phyloP scores from a whole-genome alignment of 2,888 invertebrate species.

The Sipha maydis region DNA sequence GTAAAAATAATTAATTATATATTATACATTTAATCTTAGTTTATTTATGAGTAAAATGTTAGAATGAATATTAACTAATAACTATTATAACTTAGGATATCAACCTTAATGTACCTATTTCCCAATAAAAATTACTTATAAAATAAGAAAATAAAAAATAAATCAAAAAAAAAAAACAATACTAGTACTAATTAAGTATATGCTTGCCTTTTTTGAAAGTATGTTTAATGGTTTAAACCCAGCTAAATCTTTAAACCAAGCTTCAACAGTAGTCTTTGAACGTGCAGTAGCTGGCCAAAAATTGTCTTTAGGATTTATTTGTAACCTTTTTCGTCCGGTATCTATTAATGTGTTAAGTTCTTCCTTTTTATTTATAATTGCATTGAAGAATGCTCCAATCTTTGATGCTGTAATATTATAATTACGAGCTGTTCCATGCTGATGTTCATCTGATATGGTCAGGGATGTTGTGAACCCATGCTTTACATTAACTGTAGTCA shows the following conservation, averaged over 20 bases:
- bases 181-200: neutral
- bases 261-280: conserved; percentile 88
- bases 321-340: conserved; percentile 89
- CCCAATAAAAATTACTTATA: no score
- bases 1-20: no score
- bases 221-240: conserved; percentile 89
- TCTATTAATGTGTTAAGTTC: conserved; percentile 93
- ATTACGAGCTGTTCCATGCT: conserved; percentile 93
- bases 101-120: no score
- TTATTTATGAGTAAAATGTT: no score
- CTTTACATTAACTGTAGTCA: conserved; percentile 92
- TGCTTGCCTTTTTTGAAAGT: conserved; percentile 79
- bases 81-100: no score
- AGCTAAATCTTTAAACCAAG: conserved; percentile 96
- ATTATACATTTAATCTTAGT: no score
- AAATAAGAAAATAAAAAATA: no score
- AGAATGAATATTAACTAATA: no score
- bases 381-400: conserved; percentile 91
- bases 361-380: conserved; percentile 89
- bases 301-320: conserved; percentile 94
- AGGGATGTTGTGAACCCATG: conserved; percentile 92
- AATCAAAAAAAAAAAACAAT: no score
- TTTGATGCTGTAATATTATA: conserved; percentile 89
- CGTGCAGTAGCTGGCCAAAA: conserved; percentile 95
- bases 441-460: conserved; percentile 86